Percentiles rank a stretch among this genome's conserved stretches.
phyloP scores from a whole-genome alignment of 2,113 vertebrate species.

The Tauraco erythrolophus region DNA sequence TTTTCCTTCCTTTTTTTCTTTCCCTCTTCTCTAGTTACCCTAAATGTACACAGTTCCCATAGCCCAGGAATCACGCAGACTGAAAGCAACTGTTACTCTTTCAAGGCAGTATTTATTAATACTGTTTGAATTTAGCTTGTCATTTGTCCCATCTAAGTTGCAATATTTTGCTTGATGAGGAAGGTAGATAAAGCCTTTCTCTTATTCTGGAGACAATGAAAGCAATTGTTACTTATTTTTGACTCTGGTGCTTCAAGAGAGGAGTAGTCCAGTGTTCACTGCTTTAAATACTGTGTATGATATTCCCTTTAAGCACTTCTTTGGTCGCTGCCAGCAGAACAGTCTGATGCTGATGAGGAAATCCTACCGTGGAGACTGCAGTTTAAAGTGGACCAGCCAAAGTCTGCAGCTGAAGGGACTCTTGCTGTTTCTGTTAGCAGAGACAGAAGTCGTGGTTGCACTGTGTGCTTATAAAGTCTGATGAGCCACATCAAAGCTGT shows the following conservation, averaged over 20 bases:
- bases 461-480: slow-evolving; percentile 5
- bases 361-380: neutral
- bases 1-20: neutral
- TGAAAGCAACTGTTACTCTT: neutral
- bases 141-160: neutral
- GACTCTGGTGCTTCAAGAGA: neutral
- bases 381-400: neutral
- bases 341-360: neutral
- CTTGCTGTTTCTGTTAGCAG: neutral
- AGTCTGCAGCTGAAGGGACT: neutral
- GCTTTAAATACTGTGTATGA: neutral
- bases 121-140: neutral
- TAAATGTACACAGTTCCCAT: neutral
- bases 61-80: neutral
- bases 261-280: neutral
- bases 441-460: neutral
- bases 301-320: neutral
- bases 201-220: neutral
- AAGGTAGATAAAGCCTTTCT: neutral
- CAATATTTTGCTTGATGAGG: neutral
- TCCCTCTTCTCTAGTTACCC: neutral
- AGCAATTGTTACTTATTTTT: neutral
- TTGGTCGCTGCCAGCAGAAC: neutral
- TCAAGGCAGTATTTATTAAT: neutral
- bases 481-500: slow-evolving; percentile 12